Evolutionary conservation across 1,140 invertebrate species (phyloP).

Genomic region (Tetranychus urticae): DNA sequence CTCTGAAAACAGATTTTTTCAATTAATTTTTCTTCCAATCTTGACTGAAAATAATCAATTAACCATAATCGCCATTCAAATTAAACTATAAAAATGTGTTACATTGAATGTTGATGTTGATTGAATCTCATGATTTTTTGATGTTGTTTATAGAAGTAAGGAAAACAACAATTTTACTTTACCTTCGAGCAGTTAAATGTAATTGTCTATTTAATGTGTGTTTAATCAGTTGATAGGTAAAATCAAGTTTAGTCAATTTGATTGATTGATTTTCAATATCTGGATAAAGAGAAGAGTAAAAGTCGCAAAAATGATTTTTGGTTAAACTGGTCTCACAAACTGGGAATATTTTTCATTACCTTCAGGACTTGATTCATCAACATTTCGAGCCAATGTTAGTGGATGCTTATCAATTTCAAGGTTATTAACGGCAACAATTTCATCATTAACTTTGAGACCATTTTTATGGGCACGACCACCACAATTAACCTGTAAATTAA

Average conservation of each 20-base stretch:
- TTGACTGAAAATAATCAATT: too few species aligned
- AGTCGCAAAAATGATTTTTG: background rate
- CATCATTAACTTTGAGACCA: slow-evolving; percentile 8
- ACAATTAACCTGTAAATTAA: slow-evolving; percentile 5
- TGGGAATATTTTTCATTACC: background rate
- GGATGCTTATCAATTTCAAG: slow-evolving; percentile 10
- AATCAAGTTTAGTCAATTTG: slow-evolving; percentile 10
- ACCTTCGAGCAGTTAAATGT: slow-evolving; percentile 6
- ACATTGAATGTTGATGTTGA: too few species aligned
- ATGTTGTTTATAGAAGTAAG: too few species aligned
- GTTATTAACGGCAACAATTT: slow-evolving; percentile 11
- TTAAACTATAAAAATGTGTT: too few species aligned
- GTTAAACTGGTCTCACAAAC: background rate
- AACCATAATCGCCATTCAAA: too few species aligned
- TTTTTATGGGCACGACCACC: slow-evolving; percentile 6
- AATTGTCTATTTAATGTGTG: slow-evolving; percentile 8
- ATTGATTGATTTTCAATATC: background rate
- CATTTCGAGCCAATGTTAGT: slow-evolving; percentile 2
- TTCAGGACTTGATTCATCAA: background rate
- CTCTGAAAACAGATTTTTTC: too few species aligned
- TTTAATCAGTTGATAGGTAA: slow-evolving; percentile 12
- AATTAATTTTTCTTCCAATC: too few species aligned
- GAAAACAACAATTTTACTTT: background rate
- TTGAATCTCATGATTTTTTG: too few species aligned
- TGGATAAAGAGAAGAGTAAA: background rate